Base-by-base conservation (phyloP, 1,140 invertebrate genomes). In the Hirudo medicinalis region DNA sequence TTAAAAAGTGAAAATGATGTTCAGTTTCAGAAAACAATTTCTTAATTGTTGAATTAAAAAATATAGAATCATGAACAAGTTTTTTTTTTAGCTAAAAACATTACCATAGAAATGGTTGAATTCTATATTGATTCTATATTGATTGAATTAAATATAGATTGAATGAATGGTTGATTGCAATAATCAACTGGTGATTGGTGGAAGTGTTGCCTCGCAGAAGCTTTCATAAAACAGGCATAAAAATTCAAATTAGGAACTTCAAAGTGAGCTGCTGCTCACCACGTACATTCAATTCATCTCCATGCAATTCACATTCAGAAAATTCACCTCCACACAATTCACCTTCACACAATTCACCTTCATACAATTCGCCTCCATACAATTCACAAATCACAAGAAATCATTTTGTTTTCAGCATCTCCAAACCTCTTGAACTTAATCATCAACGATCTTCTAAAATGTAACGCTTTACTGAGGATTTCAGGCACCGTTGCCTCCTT, bases 161-260 rank as follows among this genome's bases (percentile, higher is more conserved):
- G 57, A n/a, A 63, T 63, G 29, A n/a, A 19, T 63, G 57, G 19
- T 6, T 63, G 29, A 63, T 25, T 63, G 29, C 2, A 2, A 25
- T n/a, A 57, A n/a, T 63, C 22, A 63, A 63, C 22, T 32, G 29
- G 9, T 22, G 29, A 63, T 63, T 63, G 15, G 57, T 63, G 57
- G 29, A 63, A 8, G 57, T 25, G 29, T 63, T 22, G 57, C 22
- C 29, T 63, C 11, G 29, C 22, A 8, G 29, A 63, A 25, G 6
- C 22, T 25, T 8, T 22, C 22, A n/a, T 63, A 63, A 32, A 63
- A 13, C 8, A 63, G 22, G 11, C 22, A 63, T 63, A 63, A 32
- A 63, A 63, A 63, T 63, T 63, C 57, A 63, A 49, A 49, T 49
- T 49, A 49, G 43, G 11, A 49, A 49, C 43, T 49, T 49, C 43